These are phyloP conservation scores for Pterocles orientalis DNA, from an alignment of 2,113 vertebrate genomes.

Conservation along the genomic window DNA sequence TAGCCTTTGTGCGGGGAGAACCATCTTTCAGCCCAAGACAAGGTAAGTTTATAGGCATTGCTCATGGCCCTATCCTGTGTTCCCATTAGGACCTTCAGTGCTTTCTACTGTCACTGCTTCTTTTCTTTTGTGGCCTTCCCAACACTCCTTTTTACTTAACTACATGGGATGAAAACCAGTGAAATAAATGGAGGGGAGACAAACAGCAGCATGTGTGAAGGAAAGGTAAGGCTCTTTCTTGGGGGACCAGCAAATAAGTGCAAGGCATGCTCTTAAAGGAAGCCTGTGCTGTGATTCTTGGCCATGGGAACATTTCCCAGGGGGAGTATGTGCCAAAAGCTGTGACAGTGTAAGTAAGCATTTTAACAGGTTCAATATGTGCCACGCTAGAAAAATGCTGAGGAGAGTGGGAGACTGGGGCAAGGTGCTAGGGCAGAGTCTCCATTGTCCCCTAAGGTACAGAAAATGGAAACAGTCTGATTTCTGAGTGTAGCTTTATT, in stretches of 20 bases:
- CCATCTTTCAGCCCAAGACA: not conserved
- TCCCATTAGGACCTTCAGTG: not conserved
- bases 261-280: not conserved
- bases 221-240: not conserved
- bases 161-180: not conserved
- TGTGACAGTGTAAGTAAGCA: not conserved
- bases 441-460: not conserved
- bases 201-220: not conserved
- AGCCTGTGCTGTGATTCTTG: not conserved
- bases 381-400: not conserved
- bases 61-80: not conserved
- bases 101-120: not conserved
- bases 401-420: not conserved
- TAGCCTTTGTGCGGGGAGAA: not conserved
- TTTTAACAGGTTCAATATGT: constrained; percentile 28
- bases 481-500: not conserved
- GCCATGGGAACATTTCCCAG: not conserved
- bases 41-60: not conserved
- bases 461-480: not conserved
- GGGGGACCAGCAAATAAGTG: not conserved
- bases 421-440: not conserved
- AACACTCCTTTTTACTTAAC: not conserved
- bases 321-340: not conserved
- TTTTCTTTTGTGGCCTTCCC: not conserved
- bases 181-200: not conserved